Evolutionary conservation across 2,888 invertebrate species (phyloP), one percentile per base, ranked within the genome.

Genomic region (Caenorhabditis sp.): DNA sequence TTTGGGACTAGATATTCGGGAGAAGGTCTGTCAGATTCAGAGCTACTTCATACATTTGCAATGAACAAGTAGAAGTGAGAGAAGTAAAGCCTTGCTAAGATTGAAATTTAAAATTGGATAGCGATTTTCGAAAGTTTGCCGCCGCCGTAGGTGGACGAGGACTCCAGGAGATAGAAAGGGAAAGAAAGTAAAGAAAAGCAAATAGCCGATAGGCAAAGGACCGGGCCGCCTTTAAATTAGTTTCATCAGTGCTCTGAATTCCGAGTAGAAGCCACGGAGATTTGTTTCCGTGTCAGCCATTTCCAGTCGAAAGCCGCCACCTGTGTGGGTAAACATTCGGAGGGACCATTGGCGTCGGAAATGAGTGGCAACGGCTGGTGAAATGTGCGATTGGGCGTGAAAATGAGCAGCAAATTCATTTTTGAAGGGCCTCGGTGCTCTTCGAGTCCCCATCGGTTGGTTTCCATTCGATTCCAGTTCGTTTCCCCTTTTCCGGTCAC

Each of bases 371-470:
- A 30, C 27, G 26, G 55, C 26, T 6, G 48, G n/a, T 8, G 15
- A 30, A 58, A 43, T 68, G 68, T 58, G 68, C 68, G 37, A 22
- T 52, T 58, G 43, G 22, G 58, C 68, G 68, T 68, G 68, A 68
- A 68, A 68, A 68, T 68, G 68, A 68, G 61, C n/a, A n/a, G n/a
- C 61, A 55, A 70, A 70, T 70, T 61, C 70, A 70, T 70, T 48
- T 56, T 68, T 68, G 58, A 58, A 68, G 58, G 58, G 43, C 32
- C 52, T 35, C 11, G 6, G n/a, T 56, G 56, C 41, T 48, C 56
- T 56, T 30, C 26, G 24, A 3, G 24, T 30, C 27, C 39, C 8
- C 41, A 30, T 15, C 46, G 41, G 24, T 35, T 27, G 17, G 41
- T 7, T 41, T 61, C 41, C 43, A 65, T 52, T 52, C 45, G 52